Conservation (phyloP, 2,113 vertebrate species). For the Silurus glanis region DNA sequence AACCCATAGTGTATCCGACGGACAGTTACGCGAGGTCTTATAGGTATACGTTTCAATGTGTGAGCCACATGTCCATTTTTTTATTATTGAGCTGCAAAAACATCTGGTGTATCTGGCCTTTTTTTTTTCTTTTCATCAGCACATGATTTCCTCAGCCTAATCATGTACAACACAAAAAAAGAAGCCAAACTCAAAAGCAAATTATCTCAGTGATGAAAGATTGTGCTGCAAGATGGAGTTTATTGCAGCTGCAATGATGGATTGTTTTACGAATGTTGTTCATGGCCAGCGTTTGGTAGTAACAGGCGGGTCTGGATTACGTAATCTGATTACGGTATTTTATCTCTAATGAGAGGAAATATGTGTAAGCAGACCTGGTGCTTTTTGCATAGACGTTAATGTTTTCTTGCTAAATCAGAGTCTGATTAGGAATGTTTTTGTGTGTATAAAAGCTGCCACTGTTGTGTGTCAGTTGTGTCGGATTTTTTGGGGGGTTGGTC, state of each 20-base stretch:
- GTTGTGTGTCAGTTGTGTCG: not conserved
- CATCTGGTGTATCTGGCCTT: not conserved
- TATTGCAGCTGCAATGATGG: not conserved
- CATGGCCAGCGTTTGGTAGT: not conserved
- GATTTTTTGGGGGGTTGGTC: not conserved
- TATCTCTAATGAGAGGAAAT: not conserved
- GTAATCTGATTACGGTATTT: not conserved
- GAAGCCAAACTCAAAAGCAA: not conserved
- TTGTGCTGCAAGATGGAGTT: not conserved
- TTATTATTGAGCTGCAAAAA: not conserved
- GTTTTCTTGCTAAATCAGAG: not conserved
- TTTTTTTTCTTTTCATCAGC: not conserved
- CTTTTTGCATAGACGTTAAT: not conserved
- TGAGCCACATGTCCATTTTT: not conserved
- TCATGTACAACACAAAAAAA: not conserved
- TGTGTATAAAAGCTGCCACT: not conserved
- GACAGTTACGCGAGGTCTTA: not conserved
- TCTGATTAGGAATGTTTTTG: not conserved
- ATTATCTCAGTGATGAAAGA: conserved; percentile 9
- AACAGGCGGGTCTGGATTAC: not conserved
- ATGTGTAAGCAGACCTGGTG: not conserved
- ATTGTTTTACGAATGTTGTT: not conserved
- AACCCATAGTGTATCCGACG: too few relatives aligned
- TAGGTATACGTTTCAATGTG: not conserved
- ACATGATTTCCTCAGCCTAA: not conserved